Evolutionary conservation across 2,113 vertebrate species (phyloP).

Genomic region (Protomyctophum bolini): DNA sequence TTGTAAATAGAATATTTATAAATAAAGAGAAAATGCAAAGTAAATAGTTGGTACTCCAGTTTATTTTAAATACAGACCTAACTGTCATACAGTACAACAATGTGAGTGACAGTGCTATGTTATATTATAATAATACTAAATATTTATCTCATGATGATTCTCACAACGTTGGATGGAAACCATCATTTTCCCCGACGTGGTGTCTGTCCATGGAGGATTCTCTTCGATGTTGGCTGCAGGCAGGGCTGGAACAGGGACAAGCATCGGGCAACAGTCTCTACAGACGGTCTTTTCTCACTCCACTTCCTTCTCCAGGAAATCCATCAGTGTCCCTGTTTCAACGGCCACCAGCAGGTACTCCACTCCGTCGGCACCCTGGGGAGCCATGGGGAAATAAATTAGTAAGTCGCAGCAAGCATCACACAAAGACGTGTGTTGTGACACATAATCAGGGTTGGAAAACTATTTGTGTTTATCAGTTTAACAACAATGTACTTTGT

Average conservation of each 20-base stretch:
- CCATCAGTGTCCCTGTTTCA: conserved; percentile 83
- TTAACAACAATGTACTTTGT: no score
- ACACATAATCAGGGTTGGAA: no score
- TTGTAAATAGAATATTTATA: conserved; percentile 63
- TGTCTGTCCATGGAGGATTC: no score
- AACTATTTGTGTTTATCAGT: no score
- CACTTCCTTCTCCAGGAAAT: conserved; percentile 91
- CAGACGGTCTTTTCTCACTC: conserved; percentile 62
- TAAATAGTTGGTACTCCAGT: conserved; percentile 27
- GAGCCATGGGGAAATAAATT: neutral
- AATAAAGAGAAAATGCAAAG: conserved; percentile 54
- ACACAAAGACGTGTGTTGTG: no score
- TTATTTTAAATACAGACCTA: conserved; percentile 42
- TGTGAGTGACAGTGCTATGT: neutral
- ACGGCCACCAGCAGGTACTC: conserved; percentile 92
- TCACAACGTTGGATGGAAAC: no score
- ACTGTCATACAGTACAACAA: neutral
- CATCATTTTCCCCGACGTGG: no score
- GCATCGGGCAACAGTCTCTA: neutral
- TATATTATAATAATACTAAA: conserved; percentile 4
- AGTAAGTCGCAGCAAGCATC: no score
- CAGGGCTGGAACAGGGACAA: no score
- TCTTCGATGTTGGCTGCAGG: no score
- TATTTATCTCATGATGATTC: no score
- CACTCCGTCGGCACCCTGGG: conserved; percentile 91